A percentile compares a stretch with the other conserved stretches of the same genome.
Conservation (phyloP, 2,888 invertebrate genomes). For the Crocallis elinguaria region DNA sequence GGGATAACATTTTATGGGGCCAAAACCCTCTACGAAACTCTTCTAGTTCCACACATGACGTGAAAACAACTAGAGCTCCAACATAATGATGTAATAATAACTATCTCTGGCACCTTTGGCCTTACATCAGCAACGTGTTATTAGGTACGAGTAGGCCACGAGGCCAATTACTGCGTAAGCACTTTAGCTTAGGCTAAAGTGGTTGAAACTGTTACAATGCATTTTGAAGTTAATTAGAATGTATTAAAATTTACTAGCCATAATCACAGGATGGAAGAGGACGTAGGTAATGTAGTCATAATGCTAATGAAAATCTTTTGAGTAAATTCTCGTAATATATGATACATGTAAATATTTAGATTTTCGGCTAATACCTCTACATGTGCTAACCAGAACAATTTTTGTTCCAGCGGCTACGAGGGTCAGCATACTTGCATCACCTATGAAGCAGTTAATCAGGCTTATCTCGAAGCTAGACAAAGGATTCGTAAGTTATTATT, state of each 20-base stretch:
- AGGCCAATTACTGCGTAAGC: constrained; percentile 37
- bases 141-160: constrained; percentile 43
- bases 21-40: too few species aligned
- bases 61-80: constrained; percentile 5
- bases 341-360: too few species aligned
- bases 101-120: constrained; percentile 45
- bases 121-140: constrained; percentile 40
- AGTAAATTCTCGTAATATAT: too few species aligned
- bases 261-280: neutral
- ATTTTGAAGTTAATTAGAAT: neutral
- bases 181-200: constrained; percentile 6
- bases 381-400: neutral
- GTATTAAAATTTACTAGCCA: neutral
- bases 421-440: constrained; percentile 93
- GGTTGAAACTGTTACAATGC: constrained; percentile 26
- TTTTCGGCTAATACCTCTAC: too few species aligned
- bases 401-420: constrained; percentile 87
- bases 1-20: too few species aligned
- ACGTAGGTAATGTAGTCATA: neutral
- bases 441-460: constrained; percentile 94
- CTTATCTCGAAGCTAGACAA: constrained; percentile 94
- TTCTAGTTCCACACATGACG: neutral
- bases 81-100: constrained; percentile 27
- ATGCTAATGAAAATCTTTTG: too few species aligned
- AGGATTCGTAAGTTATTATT: constrained; percentile 94